A percentile compares a stretch with the other conserved stretches of the same genome.
Conservation (phyloP, 2,113 vertebrate species). For the Semnopithecus entellus region DNA sequence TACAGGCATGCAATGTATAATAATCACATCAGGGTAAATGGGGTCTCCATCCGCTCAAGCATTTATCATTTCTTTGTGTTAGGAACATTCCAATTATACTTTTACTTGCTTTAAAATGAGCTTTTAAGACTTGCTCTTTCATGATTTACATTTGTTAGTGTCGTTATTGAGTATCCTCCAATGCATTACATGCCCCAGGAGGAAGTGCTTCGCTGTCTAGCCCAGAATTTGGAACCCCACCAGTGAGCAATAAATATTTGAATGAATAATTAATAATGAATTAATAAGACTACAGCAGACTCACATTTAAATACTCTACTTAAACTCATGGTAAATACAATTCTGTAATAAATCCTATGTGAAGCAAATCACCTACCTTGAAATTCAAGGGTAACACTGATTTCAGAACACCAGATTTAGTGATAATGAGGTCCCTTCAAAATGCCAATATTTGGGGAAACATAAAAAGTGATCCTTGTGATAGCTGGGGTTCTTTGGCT, state of each 20-base stretch:
- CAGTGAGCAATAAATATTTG: background rate
- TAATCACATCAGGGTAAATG: too few species aligned
- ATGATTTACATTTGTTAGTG: background rate
- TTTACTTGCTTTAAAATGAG: too few species aligned
- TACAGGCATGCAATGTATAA: too few species aligned
- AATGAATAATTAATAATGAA: background rate
- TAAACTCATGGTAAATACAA: too few species aligned
- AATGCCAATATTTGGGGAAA: background rate
- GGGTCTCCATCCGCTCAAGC: too few species aligned
- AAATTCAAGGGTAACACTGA: background rate
- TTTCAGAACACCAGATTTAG: background rate
- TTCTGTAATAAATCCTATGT: background rate
- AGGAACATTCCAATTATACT: too few species aligned
- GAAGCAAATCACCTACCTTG: background rate
- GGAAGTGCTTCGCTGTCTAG: background rate
- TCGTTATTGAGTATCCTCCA: too few species aligned
- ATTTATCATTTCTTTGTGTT: too few species aligned
- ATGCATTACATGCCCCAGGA: accelerated
- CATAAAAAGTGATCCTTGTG: background rate
- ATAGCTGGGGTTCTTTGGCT: background rate
- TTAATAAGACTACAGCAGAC: background rate
- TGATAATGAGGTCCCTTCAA: background rate
- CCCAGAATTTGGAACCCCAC: background rate
- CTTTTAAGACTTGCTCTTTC: background rate
- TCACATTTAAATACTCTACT: background rate